Conservation (phyloP, 2,797 vertebrate species). For the Gymnothorax javanicus region DNA sequence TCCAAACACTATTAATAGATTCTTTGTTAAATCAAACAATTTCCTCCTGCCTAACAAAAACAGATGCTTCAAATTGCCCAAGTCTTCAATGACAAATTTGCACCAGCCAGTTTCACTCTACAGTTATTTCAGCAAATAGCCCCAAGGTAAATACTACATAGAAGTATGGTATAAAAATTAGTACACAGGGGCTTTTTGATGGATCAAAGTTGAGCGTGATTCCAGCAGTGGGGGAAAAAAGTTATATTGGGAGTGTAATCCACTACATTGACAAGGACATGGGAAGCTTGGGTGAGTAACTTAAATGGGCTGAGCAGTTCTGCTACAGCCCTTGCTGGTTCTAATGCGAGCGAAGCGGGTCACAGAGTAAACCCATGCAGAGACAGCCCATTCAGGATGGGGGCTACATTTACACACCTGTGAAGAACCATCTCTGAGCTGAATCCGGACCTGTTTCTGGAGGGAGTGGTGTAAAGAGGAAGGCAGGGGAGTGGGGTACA, state of each 20-base stretch:
- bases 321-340: conserved; percentile 29
- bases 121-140: conserved; percentile 2
- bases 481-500: conserved; percentile 34
- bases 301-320: conserved; percentile 18
- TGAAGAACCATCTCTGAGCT: conserved; percentile 69
- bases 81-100: not conserved
- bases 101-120: not conserved
- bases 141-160: not conserved
- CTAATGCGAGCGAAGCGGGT: conserved; percentile 41
- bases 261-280: conserved; percentile 14
- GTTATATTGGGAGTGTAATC: not conserved
- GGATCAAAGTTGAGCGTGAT: conserved; percentile 6
- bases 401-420: conserved; percentile 68
- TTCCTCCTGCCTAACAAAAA: not conserved
- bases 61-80: not conserved
- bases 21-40: not conserved
- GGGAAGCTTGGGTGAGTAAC: conserved; percentile 5
- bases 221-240: conserved; percentile 1
- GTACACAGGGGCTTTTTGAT: conserved; percentile 2
- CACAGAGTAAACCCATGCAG: conserved; percentile 65
- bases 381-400: conserved; percentile 15
- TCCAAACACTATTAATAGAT: not conserved
- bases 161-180: conserved; percentile 10
- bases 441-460: conserved; percentile 80
- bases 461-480: conserved; percentile 60